A percentile compares a stretch with the other conserved stretches of the same genome.
phyloP scores from a whole-genome alignment of 2,888 invertebrate genomes.

The Ectemnius continuus region DNA sequence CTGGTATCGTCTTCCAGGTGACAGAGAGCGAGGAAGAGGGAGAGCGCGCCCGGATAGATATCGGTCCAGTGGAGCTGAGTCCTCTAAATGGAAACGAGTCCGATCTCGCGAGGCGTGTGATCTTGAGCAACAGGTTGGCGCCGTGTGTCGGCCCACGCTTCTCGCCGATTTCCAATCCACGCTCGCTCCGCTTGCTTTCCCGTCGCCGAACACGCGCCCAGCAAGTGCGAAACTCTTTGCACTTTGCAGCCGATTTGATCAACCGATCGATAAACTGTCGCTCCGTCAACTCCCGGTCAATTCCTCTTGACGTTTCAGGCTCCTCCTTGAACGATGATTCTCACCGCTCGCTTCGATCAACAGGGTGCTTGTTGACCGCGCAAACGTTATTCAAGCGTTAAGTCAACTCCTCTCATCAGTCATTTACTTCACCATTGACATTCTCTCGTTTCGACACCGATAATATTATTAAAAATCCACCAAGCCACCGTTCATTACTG shows the following conservation, averaged over 20 bases:
- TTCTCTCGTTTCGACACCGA: no score
- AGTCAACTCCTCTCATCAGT: no score
- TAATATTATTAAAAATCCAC: no score
- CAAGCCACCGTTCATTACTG: no score
- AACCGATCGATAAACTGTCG: constrained; percentile 55
- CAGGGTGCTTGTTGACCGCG: constrained; percentile 24
- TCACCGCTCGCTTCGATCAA: neutral
- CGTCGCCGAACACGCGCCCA: constrained; percentile 39
- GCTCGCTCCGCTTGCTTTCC: constrained; percentile 46
- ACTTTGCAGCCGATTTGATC: constrained; percentile 48
- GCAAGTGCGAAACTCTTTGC: constrained; percentile 48
- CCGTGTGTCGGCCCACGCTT: constrained; percentile 73
- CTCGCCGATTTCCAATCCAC: constrained; percentile 72
- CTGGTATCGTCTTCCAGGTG: constrained; percentile 24
- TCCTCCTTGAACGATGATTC: no score
- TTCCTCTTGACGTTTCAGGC: constrained; percentile 7
- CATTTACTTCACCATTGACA: no score
- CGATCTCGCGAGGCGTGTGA: constrained; percentile 62
- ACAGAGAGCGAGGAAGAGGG: neutral
- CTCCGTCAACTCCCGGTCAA: constrained; percentile 33
- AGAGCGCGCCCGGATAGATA: no score
- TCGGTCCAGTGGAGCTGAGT: constrained; percentile 36
- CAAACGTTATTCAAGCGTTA: neutral
- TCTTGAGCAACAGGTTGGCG: constrained; percentile 78
- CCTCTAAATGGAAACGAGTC: constrained; percentile 71